These are phyloP conservation scores for Volucella bombylans DNA, from an alignment of 2,888 invertebrate species.

Conservation along the genomic window DNA sequence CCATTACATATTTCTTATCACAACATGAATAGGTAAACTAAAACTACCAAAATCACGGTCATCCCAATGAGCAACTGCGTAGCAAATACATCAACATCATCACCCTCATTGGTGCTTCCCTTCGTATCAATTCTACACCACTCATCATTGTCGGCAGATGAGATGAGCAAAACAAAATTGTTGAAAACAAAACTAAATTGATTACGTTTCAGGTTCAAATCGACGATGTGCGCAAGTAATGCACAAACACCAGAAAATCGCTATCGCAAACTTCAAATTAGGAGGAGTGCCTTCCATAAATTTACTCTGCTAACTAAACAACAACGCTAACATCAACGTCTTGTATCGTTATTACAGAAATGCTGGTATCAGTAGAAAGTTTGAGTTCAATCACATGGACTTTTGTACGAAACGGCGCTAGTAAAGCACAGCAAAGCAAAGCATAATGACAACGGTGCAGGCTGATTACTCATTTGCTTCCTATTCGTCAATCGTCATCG, in stretches of 20 bases:
- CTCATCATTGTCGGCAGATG: not conserved
- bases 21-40: too few species aligned
- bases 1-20: too few species aligned
- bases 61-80: too few species aligned
- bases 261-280: conserved; percentile 17
- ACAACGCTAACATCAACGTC: not conserved
- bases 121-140: not conserved
- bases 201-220: conserved; percentile 6
- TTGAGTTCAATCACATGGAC: not conserved
- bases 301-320: not conserved
- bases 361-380: not conserved
- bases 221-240: not conserved
- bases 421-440: conserved; percentile 11
- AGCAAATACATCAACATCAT: not conserved
- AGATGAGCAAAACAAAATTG: conserved; percentile 40
- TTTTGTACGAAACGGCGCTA: not conserved
- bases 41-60: too few species aligned
- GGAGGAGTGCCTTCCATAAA: conserved; percentile 1
- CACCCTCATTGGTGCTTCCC: conserved; percentile 29
- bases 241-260: conserved; percentile 2
- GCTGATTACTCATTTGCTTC: conserved; percentile 28
- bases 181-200: conserved; percentile 40
- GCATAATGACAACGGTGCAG: conserved; percentile 1
- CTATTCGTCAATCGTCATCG: not conserved
- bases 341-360: too few species aligned